Conservation (phyloP, 2,888 invertebrate genomes). For the Mythimna pallens region DNA sequence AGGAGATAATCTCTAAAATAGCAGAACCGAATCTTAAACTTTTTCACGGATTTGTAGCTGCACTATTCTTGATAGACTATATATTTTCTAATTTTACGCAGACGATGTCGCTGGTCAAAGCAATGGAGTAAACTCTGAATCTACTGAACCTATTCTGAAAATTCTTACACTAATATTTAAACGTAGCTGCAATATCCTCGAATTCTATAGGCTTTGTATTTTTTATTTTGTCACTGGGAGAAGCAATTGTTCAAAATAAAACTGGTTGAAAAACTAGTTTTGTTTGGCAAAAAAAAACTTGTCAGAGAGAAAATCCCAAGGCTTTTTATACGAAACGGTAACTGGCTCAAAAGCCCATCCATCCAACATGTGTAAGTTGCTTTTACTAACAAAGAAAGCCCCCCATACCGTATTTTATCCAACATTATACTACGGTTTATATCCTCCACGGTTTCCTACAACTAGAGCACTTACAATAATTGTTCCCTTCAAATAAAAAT, state of each 20-base stretch:
- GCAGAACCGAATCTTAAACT: no score
- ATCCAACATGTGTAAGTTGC: conserved; percentile 23
- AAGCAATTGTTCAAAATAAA: background rate
- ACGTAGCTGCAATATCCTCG: no score
- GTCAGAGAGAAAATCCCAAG: background rate
- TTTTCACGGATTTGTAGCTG: no score
- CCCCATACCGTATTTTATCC: conserved; percentile 68
- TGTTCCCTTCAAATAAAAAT: conserved; percentile 73
- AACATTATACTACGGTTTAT: conserved; percentile 71
- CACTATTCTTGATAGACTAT: no score
- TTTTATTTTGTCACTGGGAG: no score
- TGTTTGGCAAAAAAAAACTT: background rate
- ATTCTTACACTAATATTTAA: no score
- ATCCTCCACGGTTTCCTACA: conserved; percentile 67
- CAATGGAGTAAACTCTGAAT: no score
- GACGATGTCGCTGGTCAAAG: no score
- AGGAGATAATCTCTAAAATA: no score
- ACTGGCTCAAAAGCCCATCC: conserved; percentile 23
- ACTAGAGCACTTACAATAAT: conserved; percentile 82
- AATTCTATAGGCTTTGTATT: no score
- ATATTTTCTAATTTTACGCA: no score
- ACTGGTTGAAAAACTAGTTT: background rate
- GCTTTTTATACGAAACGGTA: conserved; percentile 13
- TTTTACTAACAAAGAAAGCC: conserved; percentile 28
- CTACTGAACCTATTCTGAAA: no score